Base-by-base conservation (phyloP, 2,888 invertebrate genomes). In the Erynnis tages region DNA sequence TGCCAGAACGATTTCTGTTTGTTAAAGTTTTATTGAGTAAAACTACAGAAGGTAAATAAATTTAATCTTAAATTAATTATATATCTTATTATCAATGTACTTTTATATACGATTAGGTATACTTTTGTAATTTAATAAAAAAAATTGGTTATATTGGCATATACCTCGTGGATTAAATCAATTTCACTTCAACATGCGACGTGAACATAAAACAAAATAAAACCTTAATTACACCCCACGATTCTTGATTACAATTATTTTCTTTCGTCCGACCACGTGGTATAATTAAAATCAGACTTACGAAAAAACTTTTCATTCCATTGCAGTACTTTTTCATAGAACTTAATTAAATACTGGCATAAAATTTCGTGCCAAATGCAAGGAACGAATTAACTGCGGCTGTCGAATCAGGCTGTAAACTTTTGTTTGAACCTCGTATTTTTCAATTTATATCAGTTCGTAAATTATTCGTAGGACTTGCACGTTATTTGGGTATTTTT, bases 291-390 rank as follows among this genome's bases (percentile, higher is more conserved):
- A 27, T 16, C 13, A 19, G 14, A 23, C 23, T 11, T 8, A 27
- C n/a, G 34, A 52, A 45, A 52, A 35, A 52, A 52, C 23, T 30
- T 50, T 72, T 64, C 63, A 59, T 65, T 60, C 58, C 61, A 63
- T 69, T 70, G 73, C 74, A 67, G 69, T 71, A 66, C 65, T 69
- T 76, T 77, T 77, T 73, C 73, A 66, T 67, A 64, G 71, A 73
- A 73, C 58, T 65, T 82, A 80, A 82, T 82, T 82, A 81, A 85
- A 79, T 81, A 71, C 73, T 59, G 63, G 64, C 63, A 71, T 67
- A 78, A 79, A 78, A 79, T 76, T 74, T 79, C 82, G 76, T 83
- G 82, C 76, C 71, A 79, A 81, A 78, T 82, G 81, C 82, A 78
- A 79, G 58, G 63, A 64, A 66, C 70, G 68, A 45, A 53, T 53